Evolutionary conservation across 2,888 invertebrate species (phyloP), one percentile per base, ranked within the genome.

Genomic region (Nymphalis urticae): DNA sequence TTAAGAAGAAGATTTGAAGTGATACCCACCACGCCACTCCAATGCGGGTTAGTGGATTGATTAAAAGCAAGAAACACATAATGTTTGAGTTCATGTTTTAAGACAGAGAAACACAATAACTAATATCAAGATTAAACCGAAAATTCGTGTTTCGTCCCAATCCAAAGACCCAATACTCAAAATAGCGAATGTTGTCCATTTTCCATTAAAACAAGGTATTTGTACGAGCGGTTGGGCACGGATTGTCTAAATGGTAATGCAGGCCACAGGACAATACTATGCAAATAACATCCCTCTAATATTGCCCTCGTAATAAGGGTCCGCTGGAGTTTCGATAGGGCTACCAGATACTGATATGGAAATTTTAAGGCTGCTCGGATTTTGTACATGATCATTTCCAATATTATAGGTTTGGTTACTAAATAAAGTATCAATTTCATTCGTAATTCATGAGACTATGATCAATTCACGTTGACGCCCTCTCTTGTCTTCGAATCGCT

Each of bases 171-270:
- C 50, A 1, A 61, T 58, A 16, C 63, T 61, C 47, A 50, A 61
- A 68, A 64, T 63, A 62, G 24, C 21, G 53, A 58, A 64, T 66
- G 65, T 61, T 66, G 65, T 70, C 62, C 66, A 63, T 68, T 60
- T 66, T 62, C 65, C 71, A 72, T 71, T 72, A 75, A 73, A 73
- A 76, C 75, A 76, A 77, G 75, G 77, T 77, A 82, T 76, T 76
- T 75, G 77, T 78, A 77, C 48, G 65, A 32, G 47, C 78, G 78
- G 77, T 73, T 53, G 61, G 64, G 62, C 77, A 76, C 77, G 73
- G 75, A 74, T 73, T 80, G 82, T 88, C 84, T 87, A 86, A 87
- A 89, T 88, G 88, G 84, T 87, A 87, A 89, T 87, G 80, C 81
- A 79, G 56, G 56, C 21, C 56, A 56, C 56, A 48, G 75, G 82